Evolutionary conservation across 2,113 vertebrate genomes (phyloP).

Genomic region (Mustelus asterias): DNA sequence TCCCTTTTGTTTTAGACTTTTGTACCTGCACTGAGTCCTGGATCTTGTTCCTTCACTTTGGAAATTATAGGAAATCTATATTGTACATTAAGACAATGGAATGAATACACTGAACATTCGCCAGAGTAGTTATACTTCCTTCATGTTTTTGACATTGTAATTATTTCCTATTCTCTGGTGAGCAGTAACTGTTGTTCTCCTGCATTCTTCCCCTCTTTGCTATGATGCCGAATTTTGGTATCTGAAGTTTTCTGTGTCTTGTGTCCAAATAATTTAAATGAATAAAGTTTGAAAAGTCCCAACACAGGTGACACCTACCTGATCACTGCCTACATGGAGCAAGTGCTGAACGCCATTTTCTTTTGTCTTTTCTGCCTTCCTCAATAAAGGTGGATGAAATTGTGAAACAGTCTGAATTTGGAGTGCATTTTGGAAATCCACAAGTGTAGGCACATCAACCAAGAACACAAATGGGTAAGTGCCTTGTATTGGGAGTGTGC

Average conservation of each 20-base stretch:
- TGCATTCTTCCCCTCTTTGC: neutral
- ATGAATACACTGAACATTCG: neutral
- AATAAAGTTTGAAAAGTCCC: neutral
- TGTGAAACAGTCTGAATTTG: neutral
- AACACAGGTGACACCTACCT: neutral
- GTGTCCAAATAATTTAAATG: neutral
- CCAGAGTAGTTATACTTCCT: neutral
- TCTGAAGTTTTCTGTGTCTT: neutral
- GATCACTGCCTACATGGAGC: neutral
- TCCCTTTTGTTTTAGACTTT: neutral
- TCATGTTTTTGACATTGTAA: neutral
- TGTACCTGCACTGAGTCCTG: neutral
- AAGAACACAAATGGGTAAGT: slow-evolving; percentile 1
- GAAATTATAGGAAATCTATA: neutral
- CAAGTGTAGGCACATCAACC: neutral
- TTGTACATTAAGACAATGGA: neutral
- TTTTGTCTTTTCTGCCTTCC: neutral
- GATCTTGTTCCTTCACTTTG: neutral
- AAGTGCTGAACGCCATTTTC: neutral
- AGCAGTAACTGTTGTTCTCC: neutral
- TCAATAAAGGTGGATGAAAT: neutral
- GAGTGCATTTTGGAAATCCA: neutral
- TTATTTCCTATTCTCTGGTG: neutral
- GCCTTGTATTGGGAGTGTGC: neutral
- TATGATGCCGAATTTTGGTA: neutral